A percentile compares a stretch with the other conserved stretches of the same genome.
phyloP scores from a whole-genome alignment of 1,140 invertebrate genomes.

The Orius insidiosus region DNA sequence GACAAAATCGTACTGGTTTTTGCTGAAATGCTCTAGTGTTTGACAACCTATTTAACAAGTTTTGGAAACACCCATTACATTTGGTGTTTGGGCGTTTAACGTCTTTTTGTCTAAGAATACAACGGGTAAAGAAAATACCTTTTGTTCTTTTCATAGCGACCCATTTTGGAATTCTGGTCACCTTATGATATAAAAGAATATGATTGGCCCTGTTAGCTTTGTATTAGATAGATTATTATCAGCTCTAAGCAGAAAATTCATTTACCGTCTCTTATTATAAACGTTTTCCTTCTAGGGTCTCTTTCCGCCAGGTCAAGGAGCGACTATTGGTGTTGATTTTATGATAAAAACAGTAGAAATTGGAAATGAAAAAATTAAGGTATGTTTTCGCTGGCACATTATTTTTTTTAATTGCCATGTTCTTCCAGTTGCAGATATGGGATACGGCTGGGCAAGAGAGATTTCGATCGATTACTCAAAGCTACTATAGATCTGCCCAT shows the following conservation, averaged over 20 bases:
- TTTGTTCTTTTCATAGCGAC: not conserved
- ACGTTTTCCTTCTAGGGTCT: constrained; percentile 49
- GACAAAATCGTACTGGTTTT: too few species aligned
- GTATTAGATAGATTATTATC: too few species aligned
- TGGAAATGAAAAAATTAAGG: constrained; percentile 96
- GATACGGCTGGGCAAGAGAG: constrained; percentile 94
- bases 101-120: too few species aligned
- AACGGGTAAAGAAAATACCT: not conserved
- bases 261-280: not conserved
- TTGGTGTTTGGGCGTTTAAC: too few species aligned
- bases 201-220: too few species aligned
- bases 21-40: too few species aligned
- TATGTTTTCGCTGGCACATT: too few species aligned
- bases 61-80: too few species aligned
- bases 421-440: constrained; percentile 82
- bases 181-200: too few species aligned
- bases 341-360: constrained; percentile 98
- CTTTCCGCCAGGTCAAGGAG: constrained; percentile 92
- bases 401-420: constrained; percentile 10
- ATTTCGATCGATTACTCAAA: constrained; percentile 94
- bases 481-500: constrained; percentile 94
- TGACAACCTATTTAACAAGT: too few species aligned
- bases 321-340: constrained; percentile 98
- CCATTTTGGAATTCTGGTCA: too few species aligned
- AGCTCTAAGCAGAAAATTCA: too few species aligned